Evolutionary conservation across 1,140 invertebrate genomes (phyloP).

Genomic region (Galleria mellonella): DNA sequence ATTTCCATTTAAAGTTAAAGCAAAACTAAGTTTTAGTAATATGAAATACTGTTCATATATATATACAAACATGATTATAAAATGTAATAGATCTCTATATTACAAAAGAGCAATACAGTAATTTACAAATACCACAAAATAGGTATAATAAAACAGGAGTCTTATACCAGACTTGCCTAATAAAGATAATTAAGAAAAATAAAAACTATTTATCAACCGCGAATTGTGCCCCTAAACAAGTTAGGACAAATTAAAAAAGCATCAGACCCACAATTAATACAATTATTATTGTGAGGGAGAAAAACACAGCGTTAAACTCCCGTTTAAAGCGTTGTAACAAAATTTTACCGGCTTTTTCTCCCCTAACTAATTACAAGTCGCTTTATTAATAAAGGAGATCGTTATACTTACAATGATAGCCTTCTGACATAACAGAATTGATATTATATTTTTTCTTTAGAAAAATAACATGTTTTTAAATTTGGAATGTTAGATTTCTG

Average conservation of each 20-base stretch:
- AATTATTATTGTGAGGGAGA: conserved; percentile 52
- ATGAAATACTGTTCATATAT: no score
- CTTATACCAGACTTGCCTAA: conserved; percentile 2
- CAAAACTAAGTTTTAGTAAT: no score
- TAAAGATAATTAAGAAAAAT: conserved; percentile 15
- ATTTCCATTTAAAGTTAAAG: no score
- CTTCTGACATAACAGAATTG: conserved; percentile 13
- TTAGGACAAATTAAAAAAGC: conserved; percentile 33
- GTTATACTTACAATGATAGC: conserved; percentile 44
- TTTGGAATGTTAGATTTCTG: no score
- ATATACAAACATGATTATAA: no score
- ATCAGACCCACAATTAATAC: conserved; percentile 61
- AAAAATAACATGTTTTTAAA: conserved; percentile 1
- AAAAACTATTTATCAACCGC: neutral
- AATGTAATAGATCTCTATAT: no score
- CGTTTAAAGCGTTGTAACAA: conserved; percentile 61
- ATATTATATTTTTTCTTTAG: conserved; percentile 41
- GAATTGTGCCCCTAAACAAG: neutral
- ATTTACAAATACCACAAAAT: no score
- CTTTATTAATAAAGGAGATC: conserved; percentile 65
- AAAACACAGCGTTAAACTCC: conserved; percentile 55
- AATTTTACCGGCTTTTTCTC: conserved; percentile 67
- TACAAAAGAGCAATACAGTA: no score
- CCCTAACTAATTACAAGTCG: conserved; percentile 65
- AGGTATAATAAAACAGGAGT: no score